A percentile compares a stretch with the other conserved stretches of the same genome.
phyloP scores from a whole-genome alignment of 1,140 invertebrate genomes.

The Zaprionus davidi region DNA sequence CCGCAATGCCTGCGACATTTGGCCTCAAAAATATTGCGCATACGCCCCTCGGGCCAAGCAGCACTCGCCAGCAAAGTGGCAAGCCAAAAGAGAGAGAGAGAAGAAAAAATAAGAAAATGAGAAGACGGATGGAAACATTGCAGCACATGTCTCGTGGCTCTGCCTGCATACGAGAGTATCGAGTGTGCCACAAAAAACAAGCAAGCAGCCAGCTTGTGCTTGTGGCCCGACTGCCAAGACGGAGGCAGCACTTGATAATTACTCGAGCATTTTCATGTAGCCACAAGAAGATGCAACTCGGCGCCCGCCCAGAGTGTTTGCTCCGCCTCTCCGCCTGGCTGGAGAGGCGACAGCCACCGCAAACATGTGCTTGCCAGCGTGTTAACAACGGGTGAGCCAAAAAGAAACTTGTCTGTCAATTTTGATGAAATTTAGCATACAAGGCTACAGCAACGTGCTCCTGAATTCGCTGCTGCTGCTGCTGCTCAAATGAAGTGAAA shows the following conservation, averaged over 20 bases:
- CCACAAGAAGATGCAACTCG: slow-evolving; percentile 30
- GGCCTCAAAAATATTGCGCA: slow-evolving; percentile 76
- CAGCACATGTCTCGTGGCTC: slow-evolving; percentile 45
- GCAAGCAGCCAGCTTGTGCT: slow-evolving; percentile 29
- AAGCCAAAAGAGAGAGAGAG: not conserved
- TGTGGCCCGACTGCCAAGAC: slow-evolving; percentile 35
- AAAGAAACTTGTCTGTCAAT: slow-evolving; percentile 65
- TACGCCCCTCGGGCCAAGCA: slow-evolving; percentile 48
- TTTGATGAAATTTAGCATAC: slow-evolving; percentile 32
- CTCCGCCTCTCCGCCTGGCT: slow-evolving; percentile 6
- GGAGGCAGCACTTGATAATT: slow-evolving; percentile 79
- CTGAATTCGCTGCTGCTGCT: slow-evolving; percentile 3
- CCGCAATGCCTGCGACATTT: slow-evolving; percentile 64
- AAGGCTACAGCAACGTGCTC: not conserved
- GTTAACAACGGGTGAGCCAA: slow-evolving; percentile 58
- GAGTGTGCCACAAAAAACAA: slow-evolving; percentile 28
- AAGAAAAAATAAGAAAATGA: not conserved
- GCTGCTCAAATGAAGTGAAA: slow-evolving; percentile 49
- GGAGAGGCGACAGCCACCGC: slow-evolving; percentile 34
- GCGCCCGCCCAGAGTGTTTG: slow-evolving; percentile 17
- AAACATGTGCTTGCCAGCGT: slow-evolving; percentile 74
- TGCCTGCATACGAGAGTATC: slow-evolving; percentile 18
- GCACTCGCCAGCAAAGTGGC: slow-evolving; percentile 21
- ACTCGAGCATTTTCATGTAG: slow-evolving; percentile 76
- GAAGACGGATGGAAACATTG: slow-evolving; percentile 36